These are phyloP conservation scores for Gonocerus acuteangulatus DNA, from an alignment of 2,888 invertebrate species.

Conservation along the genomic window DNA sequence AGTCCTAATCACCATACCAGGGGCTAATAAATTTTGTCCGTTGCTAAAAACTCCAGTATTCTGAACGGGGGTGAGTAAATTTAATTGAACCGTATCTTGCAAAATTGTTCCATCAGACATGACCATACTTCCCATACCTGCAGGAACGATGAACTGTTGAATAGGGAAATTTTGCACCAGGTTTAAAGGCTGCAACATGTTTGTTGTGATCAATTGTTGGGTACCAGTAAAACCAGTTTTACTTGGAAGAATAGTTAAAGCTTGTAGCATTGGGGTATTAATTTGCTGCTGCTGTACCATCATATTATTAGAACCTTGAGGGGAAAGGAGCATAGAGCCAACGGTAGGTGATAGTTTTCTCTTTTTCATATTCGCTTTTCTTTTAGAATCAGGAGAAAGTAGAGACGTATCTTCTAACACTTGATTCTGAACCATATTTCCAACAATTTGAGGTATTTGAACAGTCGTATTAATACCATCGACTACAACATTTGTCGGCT, in stretches of 20 bases:
- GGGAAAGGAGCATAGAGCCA: conserved; percentile 50
- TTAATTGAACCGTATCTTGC: conserved; percentile 57
- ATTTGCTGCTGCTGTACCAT: conserved; percentile 39
- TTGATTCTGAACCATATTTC: conserved; percentile 41
- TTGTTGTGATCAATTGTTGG: conserved; percentile 61
- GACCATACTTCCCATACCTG: conserved; percentile 72
- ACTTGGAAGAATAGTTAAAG: conserved; percentile 67
- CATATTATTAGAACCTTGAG: conserved; percentile 50
- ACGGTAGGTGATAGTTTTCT: conserved; percentile 30
- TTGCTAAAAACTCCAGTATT: conserved; percentile 51
- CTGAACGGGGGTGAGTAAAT: conserved; percentile 65
- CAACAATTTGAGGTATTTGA: conserved; percentile 56
- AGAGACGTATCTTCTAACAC: conserved; percentile 34
- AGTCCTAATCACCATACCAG: conserved; percentile 71
- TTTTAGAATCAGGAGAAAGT: conserved; percentile 37
- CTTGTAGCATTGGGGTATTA: conserved; percentile 62
- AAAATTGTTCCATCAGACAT: conserved; percentile 71
- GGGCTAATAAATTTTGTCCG: conserved; percentile 57
- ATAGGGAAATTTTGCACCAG: conserved; percentile 70
- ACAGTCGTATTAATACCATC: conserved; percentile 61
- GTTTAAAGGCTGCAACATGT: conserved; percentile 65
- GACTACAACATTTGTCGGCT: conserved; percentile 63
- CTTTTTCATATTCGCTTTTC: conserved; percentile 31
- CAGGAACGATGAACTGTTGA: conserved; percentile 76
- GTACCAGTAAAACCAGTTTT: conserved; percentile 50